Evolutionary conservation across 2,113 vertebrate genomes (phyloP).

Genomic region (Microtus montanus): DNA sequence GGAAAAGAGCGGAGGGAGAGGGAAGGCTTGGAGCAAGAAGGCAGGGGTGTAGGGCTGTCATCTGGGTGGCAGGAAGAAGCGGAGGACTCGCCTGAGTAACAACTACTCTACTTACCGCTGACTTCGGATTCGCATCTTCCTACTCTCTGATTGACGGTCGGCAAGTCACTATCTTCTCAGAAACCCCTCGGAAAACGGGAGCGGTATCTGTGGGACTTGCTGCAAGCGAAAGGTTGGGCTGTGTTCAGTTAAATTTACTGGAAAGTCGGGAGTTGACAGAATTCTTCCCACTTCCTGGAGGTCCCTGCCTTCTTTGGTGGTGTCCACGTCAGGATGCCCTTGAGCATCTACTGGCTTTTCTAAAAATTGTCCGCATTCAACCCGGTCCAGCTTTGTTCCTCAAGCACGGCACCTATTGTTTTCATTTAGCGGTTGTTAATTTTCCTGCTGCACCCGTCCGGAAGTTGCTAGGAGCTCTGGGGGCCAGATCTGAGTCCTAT

Average conservation of each 20-base stretch:
- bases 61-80: not conserved
- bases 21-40: not conserved
- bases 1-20: not conserved
- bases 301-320: not conserved
- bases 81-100: not conserved
- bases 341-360: not conserved
- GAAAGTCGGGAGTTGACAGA: not conserved
- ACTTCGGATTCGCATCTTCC: not conserved
- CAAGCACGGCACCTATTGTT: not conserved
- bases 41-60: not conserved
- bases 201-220: not conserved
- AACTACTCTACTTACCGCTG: not conserved
- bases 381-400: not conserved
- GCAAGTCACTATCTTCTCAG: not conserved
- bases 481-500: not conserved
- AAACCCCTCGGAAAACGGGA: not conserved
- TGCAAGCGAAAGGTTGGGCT: not conserved
- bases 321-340: not conserved
- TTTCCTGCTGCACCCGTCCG: not conserved
- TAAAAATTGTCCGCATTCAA: not conserved
- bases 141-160: not conserved
- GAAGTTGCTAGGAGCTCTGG: not conserved
- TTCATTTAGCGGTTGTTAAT: slow-evolving; percentile 12
- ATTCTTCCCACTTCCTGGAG: not conserved
- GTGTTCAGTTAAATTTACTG: not conserved